These are phyloP conservation scores for Gymnothorax reevesii DNA, from an alignment of 2,797 vertebrate species.

Conservation along the genomic window DNA sequence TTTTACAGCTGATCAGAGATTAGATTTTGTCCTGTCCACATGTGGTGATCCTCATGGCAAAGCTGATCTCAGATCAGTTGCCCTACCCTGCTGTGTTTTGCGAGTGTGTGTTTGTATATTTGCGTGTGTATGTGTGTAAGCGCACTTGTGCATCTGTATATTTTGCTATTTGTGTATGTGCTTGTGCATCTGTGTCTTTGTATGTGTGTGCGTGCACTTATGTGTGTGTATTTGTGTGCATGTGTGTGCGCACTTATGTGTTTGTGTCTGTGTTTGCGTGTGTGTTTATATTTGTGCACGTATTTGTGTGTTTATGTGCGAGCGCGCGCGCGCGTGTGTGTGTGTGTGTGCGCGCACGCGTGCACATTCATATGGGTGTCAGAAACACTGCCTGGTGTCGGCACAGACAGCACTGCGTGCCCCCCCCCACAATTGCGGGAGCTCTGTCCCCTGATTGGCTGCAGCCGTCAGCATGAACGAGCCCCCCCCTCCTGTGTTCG, in stretches of 20 bases:
- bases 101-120: neutral
- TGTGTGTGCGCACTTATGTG: neutral
- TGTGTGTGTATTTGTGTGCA: neutral
- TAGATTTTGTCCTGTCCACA: no score
- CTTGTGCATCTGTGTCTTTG: neutral
- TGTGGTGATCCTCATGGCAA: no score
- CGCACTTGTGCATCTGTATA: neutral
- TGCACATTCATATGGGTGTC: slow-evolving; percentile 6
- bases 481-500: slow-evolving; percentile 25
- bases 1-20: no score
- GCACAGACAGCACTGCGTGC: neutral
- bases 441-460: neutral
- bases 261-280: neutral
- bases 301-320: neutral
- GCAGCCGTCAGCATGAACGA: slow-evolving; percentile 1
- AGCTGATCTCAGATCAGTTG: no score
- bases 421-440: neutral
- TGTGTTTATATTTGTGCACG: neutral
- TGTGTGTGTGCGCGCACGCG: neutral
- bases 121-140: neutral
- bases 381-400: neutral
- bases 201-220: neutral
- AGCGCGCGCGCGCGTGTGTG: neutral
- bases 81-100: neutral
- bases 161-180: neutral